Conservation (phyloP, 2,113 vertebrate genomes). For the Pseudopodoces humilis region DNA sequence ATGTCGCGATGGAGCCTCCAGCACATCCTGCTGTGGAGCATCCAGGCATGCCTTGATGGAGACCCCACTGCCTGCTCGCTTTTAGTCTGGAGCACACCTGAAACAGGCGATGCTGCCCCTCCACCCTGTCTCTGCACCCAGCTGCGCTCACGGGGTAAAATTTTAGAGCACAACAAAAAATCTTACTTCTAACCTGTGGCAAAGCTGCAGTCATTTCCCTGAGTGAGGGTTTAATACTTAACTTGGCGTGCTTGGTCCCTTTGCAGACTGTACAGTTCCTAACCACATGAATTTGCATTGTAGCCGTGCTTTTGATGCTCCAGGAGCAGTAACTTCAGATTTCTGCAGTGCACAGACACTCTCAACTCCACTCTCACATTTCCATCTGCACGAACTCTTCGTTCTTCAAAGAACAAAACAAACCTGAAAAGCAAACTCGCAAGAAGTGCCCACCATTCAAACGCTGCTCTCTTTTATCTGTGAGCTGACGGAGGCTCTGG, state of each 20-base stretch:
- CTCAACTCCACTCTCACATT: background rate
- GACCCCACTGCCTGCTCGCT: rapidly evolving
- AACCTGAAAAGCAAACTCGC: background rate
- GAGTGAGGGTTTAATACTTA: background rate
- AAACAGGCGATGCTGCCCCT: background rate
- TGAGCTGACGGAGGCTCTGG: background rate
- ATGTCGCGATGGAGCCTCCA: background rate
- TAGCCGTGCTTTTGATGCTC: background rate
- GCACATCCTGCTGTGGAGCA: background rate
- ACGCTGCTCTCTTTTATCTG: background rate
- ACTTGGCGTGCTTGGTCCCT: background rate
- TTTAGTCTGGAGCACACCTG: background rate
- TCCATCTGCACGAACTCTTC: background rate
- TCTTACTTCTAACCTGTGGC: background rate
- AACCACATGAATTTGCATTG: background rate
- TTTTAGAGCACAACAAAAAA: background rate
- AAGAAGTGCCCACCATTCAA: background rate
- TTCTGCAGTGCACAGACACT: background rate
- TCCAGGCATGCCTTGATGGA: background rate
- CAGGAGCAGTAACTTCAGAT: background rate
- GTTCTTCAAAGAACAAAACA: background rate
- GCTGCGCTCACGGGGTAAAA: background rate
- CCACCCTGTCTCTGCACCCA: background rate
- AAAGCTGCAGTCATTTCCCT: background rate
- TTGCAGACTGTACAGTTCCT: background rate